A percentile compares a stretch with the other conserved stretches of the same genome.
Conservation (phyloP, 2,113 vertebrate species). For the Triplophysa siluroides region DNA sequence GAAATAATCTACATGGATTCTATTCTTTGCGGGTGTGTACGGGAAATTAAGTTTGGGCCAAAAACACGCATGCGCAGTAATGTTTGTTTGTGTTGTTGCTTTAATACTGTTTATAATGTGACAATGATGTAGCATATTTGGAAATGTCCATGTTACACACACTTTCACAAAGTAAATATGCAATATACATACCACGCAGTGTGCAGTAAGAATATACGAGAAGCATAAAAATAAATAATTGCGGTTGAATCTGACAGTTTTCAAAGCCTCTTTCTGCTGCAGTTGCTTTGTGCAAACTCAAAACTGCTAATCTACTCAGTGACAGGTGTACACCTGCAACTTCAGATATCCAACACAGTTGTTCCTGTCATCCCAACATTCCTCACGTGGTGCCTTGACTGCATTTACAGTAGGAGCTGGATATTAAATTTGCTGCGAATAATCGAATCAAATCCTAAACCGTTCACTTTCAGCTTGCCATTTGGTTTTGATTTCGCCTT, state of each 20-base stretch:
- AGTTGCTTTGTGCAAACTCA: background rate
- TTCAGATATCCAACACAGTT: background rate
- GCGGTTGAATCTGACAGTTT: conserved; percentile 17
- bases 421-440: conserved; percentile 45
- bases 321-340: conserved; percentile 6
- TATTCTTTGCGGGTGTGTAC: no score
- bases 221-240: conserved; percentile 1
- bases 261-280: conserved; percentile 9
- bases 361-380: background rate
- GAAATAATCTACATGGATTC: no score
- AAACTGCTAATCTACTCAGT: conserved; percentile 8
- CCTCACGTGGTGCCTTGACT: conserved; percentile 24
- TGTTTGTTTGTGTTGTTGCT: no score
- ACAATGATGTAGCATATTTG: no score
- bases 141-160: no score
- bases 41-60: no score
- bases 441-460: conserved; percentile 44
- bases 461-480: conserved; percentile 27
- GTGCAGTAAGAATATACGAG: conserved; percentile 2
- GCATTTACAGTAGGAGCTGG: conserved; percentile 45
- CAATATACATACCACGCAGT: no score
- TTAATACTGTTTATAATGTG: no score
- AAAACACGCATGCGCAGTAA: no score
- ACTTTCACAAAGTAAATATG: no score
- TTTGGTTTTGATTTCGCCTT: background rate